phyloP scores from a whole-genome alignment of 2,113 vertebrate species.

The Saimiri boliviensis region DNA sequence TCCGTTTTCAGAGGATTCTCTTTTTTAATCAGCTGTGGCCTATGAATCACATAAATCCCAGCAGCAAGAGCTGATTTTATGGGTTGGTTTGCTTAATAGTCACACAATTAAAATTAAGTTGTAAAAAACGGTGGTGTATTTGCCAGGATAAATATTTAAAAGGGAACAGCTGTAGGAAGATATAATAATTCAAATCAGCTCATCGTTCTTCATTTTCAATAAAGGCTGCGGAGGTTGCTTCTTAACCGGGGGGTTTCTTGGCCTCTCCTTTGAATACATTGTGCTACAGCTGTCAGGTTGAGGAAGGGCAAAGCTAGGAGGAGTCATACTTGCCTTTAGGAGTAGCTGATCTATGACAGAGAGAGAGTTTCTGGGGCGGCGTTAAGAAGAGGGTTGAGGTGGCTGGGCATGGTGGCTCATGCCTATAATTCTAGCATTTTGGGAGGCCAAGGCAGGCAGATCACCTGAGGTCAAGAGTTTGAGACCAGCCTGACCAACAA shows the following conservation, averaged over 20 bases:
- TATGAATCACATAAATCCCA: constrained; percentile 53
- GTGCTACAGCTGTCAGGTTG: background rate
- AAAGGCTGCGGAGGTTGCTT: background rate
- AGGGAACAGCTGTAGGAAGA: constrained; percentile 50
- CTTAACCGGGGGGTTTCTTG: background rate
- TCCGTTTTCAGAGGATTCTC: background rate
- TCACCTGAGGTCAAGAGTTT: too few relatives aligned
- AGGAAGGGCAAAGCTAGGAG: background rate
- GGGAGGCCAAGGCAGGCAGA: too few relatives aligned
- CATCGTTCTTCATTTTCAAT: constrained; percentile 2
- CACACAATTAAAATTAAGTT: constrained; percentile 66
- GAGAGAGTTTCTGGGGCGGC: background rate
- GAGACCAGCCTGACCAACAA: too few relatives aligned
- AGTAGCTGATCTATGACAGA: background rate
- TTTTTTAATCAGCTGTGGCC: constrained; percentile 54
- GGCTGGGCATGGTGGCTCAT: too few relatives aligned
- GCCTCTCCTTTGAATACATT: background rate
- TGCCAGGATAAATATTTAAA: constrained; percentile 72
- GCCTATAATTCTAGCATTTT: too few relatives aligned
- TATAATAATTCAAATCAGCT: constrained; percentile 17
- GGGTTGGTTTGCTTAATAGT: constrained; percentile 70
- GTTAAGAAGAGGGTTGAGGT: background rate
- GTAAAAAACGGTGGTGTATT: constrained; percentile 17
- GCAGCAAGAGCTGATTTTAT: constrained; percentile 24
- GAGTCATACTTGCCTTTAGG: background rate